Percentiles rank a stretch among this genome's conserved stretches.
These are phyloP conservation scores for Entosphenus tridentatus DNA, from an alignment of 2,113 vertebrate species.

Conservation along the genomic window DNA sequence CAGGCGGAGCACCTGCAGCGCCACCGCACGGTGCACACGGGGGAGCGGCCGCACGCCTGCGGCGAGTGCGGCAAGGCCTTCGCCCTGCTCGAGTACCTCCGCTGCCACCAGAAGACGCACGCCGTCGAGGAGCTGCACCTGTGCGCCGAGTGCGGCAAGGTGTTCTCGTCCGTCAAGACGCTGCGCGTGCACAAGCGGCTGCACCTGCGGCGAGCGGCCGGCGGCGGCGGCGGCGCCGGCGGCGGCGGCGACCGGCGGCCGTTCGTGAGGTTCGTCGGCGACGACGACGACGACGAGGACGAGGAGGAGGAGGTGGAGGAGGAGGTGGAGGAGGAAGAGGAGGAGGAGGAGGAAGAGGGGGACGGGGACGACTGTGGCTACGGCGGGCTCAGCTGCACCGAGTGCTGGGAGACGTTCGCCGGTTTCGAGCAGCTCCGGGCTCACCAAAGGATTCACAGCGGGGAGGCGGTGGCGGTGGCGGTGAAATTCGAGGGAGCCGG, in stretches of 20 bases:
- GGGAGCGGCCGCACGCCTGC: background rate
- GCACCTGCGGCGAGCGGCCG: background rate
- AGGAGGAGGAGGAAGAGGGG: background rate
- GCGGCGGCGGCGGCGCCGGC: too few relatives aligned
- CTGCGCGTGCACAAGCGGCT: background rate
- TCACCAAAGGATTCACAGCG: too few relatives aligned
- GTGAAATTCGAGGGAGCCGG: too few relatives aligned
- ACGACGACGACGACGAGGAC: background rate
- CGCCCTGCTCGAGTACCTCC: background rate
- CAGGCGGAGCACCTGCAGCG: background rate
- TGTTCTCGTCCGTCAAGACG: background rate
- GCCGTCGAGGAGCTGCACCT: background rate
- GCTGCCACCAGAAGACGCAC: constrained; percentile 6
- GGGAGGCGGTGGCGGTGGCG: too few relatives aligned
- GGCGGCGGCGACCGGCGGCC: background rate
- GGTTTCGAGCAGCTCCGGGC: too few relatives aligned
- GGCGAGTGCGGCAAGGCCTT: background rate
- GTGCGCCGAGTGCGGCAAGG: constrained; percentile 1
- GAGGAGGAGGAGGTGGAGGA: background rate
- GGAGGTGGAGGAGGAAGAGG: background rate
- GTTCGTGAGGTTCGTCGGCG: background rate
- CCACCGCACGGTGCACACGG: background rate
- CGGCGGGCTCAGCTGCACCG: background rate
- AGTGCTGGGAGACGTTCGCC: too few relatives aligned
- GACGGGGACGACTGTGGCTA: background rate